Percentiles rank a stretch among this genome's conserved stretches.
Conservation (phyloP, 2,113 vertebrate species). For the Scartelaos histophorus region DNA sequence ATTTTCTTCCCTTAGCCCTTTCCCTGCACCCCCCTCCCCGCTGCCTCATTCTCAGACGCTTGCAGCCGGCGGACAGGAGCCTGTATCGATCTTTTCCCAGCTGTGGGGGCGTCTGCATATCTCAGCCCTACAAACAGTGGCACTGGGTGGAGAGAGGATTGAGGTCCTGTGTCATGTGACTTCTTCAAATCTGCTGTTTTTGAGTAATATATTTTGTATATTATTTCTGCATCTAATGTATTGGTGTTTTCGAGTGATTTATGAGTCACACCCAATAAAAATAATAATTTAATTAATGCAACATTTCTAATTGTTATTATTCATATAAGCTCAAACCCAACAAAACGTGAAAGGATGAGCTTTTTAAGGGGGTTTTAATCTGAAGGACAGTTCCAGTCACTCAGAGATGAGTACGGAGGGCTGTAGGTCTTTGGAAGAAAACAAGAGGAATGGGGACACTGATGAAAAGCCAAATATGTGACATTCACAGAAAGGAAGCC, state of each 20-base stretch:
- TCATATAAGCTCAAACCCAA: not conserved
- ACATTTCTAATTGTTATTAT: no score
- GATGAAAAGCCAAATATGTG: slow-evolving; percentile 74
- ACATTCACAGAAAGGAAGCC: slow-evolving; percentile 71
- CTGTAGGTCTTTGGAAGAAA: slow-evolving; percentile 32
- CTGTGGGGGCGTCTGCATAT: slow-evolving; percentile 64
- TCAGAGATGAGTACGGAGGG: slow-evolving; percentile 63
- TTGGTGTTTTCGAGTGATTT: no score
- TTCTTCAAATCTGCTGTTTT: slow-evolving; percentile 46
- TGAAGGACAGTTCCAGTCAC: slow-evolving; percentile 78
- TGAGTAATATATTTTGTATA: no score
- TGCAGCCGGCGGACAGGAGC: slow-evolving; percentile 67
- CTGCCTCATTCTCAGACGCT: slow-evolving; percentile 67
- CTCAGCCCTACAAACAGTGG: slow-evolving; percentile 45
- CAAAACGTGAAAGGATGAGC: slow-evolving; percentile 39
- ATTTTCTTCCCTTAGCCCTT: slow-evolving; percentile 53
- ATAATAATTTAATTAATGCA: no score
- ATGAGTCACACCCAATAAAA: no score
- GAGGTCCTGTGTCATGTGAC: slow-evolving; percentile 39
- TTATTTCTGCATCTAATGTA: no score
- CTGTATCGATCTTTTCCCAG: slow-evolving; percentile 71
- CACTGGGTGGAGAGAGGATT: slow-evolving; percentile 39
- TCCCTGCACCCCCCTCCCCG: not conserved
- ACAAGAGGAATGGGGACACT: slow-evolving; percentile 39
- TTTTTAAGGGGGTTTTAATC: slow-evolving; percentile 70